These are phyloP conservation scores for Ancistrus triradiatus DNA, from an alignment of 2,113 vertebrate genomes.

Conservation along the genomic window DNA sequence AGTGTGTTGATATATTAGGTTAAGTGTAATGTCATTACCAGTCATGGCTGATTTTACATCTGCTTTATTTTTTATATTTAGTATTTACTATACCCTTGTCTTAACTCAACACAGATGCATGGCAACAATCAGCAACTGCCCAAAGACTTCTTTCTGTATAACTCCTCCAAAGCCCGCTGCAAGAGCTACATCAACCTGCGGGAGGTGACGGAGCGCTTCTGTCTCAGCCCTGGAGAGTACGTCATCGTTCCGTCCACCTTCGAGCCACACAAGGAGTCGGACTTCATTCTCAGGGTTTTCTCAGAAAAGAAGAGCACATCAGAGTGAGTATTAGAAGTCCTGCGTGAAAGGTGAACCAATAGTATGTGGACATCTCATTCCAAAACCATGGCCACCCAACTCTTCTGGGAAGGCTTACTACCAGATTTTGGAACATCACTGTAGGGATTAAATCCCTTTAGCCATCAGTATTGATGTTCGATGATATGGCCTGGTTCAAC, in stretches of 20 bases:
- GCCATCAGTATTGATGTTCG: too few relatives aligned
- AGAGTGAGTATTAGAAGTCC: slow-evolving; percentile 92
- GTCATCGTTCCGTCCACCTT: slow-evolving; percentile 90
- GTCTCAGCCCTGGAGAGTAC: slow-evolving; percentile 88
- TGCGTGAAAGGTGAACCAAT: too few relatives aligned
- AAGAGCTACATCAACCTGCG: slow-evolving; percentile 91
- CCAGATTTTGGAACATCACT: too few relatives aligned
- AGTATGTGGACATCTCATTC: too few relatives aligned
- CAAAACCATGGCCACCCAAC: too few relatives aligned
- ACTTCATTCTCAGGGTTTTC: slow-evolving; percentile 96
- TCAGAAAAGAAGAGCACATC: slow-evolving; percentile 91
- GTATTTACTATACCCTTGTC: not conserved
- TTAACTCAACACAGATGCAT: slow-evolving; percentile 73
- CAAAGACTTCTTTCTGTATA: slow-evolving; percentile 96
- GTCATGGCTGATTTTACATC: too few relatives aligned
- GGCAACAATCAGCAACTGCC: slow-evolving; percentile 84
- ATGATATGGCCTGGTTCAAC: too few relatives aligned
- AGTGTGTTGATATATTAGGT: too few relatives aligned
- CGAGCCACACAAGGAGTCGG: slow-evolving; percentile 86
- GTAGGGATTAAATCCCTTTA: too few relatives aligned
- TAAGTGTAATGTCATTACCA: too few relatives aligned
- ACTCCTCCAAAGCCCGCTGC: slow-evolving; percentile 85
- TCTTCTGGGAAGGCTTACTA: too few relatives aligned
- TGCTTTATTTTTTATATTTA: not conserved
- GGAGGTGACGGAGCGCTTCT: slow-evolving; percentile 88